Percentiles rank a stretch among this genome's conserved stretches.
Conservation (phyloP, 2,888 invertebrate genomes). For the Palloptera scutellata region DNA sequence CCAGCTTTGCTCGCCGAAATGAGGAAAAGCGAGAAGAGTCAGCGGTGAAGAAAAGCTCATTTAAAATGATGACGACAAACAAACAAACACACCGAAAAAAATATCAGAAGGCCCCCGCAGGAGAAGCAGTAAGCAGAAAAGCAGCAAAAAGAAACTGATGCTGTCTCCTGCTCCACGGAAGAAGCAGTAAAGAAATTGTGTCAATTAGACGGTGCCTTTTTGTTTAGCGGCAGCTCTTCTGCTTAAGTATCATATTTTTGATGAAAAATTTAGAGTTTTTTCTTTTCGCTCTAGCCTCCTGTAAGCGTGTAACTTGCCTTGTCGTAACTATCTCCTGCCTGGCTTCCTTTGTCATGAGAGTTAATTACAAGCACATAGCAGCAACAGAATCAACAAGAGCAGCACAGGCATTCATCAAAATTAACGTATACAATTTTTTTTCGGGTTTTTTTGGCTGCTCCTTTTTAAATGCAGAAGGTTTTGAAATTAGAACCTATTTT, state of each 20-base stretch:
- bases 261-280: background rate
- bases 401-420: too few species aligned
- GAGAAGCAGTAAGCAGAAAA: too few species aligned
- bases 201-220: background rate
- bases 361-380: background rate
- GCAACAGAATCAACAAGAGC: too few species aligned
- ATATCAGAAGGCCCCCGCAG: too few species aligned
- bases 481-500: constrained; percentile 1
- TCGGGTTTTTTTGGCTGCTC: background rate
- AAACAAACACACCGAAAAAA: too few species aligned
- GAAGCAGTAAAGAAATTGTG: too few species aligned
- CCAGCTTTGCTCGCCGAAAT: constrained; percentile 23
- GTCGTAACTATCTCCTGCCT: too few species aligned
- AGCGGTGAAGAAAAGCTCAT: too few species aligned
- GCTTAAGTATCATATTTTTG: background rate
- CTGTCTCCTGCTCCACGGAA: too few species aligned
- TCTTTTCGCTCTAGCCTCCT: too few species aligned
- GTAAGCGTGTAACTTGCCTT: background rate
- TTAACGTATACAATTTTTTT: background rate
- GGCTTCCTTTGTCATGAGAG: background rate
- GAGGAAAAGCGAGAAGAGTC: background rate
- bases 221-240: background rate
- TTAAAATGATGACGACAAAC: too few species aligned
- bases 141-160: too few species aligned
- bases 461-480: background rate